Evolutionary conservation across 2,888 invertebrate species (phyloP).

Genomic region (Heliconius charithonia): DNA sequence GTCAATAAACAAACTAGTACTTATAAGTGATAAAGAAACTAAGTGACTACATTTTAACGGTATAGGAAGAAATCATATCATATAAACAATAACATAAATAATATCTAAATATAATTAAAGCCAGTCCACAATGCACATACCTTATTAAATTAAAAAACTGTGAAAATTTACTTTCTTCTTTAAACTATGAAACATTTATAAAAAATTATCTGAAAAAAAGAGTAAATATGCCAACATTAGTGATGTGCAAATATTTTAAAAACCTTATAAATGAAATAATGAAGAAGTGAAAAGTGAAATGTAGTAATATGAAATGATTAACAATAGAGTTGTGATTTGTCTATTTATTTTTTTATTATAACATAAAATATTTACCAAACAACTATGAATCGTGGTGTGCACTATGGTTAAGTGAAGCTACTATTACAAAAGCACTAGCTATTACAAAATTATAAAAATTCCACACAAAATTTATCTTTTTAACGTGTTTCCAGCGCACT

Average conservation of each 20-base stretch:
- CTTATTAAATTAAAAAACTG: background rate
- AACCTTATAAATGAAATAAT: background rate
- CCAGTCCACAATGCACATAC: background rate
- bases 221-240: background rate
- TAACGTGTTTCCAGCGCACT: slow-evolving; percentile 14
- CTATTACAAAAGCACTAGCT: too few relatives aligned
- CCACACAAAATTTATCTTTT: slow-evolving; percentile 14
- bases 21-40: background rate
- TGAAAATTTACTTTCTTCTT: background rate
- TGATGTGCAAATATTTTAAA: background rate
- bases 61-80: background rate
- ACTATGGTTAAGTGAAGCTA: background rate
- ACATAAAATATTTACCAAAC: background rate
- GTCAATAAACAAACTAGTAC: background rate
- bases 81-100: background rate
- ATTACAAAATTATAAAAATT: background rate
- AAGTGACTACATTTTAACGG: background rate
- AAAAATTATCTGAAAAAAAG: background rate
- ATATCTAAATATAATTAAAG: background rate
- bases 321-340: background rate
- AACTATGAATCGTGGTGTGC: background rate
- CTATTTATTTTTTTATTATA: background rate
- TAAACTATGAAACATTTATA: background rate
- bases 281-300: too few relatives aligned
- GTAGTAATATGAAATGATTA: background rate